Evolutionary conservation across 2,888 invertebrate species (phyloP), one percentile per base, ranked within the genome.

Genomic region (Leucoma salicis): DNA sequence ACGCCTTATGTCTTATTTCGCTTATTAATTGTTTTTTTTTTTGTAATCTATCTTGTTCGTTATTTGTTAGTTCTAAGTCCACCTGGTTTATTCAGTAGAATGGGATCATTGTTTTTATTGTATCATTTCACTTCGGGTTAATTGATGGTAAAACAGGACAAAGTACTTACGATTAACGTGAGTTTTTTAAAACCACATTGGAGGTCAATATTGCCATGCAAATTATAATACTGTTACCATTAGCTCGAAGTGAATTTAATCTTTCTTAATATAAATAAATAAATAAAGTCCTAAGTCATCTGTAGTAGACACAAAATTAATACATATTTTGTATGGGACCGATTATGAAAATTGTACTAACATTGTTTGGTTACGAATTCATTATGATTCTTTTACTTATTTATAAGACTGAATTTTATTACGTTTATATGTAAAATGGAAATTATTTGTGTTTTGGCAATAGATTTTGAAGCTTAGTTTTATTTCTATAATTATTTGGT

Each of bases 41-140:
- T 70, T 69, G 58, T 66, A 62, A 62, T 62, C 61, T 45, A 53
- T 50, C 34, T 61, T 63, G 62, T 68, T 70, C 46, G 52, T 68
- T 72, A 59, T 71, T 71, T 66, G 57, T 49, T 44, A 43, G 29
- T 50, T 51, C 31, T 63, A 57, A 61, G 58, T 50, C 50, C 39
- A 54, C 44, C 48, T 40, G 52, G 58, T 55, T 54, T 57, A 53
- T 52, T 52, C 46, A 53, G 53, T 51, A 5, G 6, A 16, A 16
- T 6, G 57, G 61, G 58, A 55, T 62, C 56, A 52, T 57, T 62
- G 51, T 46, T 51, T 44, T 16, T 16, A 8, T n/a, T 8, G 21
- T 3, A 21, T 8, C 21, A 21, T 8, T 21, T 3, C 3, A 21
- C 21, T 21, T 21, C 21, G 21, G 21, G 21, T 8, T 2, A 21